phyloP scores from a whole-genome alignment of 2,113 vertebrate genomes.

The Verasper variegatus region DNA sequence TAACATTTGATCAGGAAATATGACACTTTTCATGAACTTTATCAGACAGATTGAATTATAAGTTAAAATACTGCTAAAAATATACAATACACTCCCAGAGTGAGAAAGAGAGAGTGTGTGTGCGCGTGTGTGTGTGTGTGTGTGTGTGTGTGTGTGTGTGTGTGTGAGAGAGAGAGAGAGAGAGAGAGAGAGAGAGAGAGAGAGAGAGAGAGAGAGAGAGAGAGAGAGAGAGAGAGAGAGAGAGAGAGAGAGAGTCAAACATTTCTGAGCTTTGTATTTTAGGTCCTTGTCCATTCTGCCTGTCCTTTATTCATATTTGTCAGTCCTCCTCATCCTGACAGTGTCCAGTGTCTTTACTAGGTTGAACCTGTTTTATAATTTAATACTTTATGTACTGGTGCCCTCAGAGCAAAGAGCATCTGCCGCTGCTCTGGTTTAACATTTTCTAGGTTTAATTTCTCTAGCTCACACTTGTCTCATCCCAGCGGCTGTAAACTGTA shows the following conservation, averaged over 20 bases:
- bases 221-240: too few relatives aligned
- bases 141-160: too few relatives aligned
- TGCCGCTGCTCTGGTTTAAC: conserved; percentile 13
- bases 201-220: too few relatives aligned
- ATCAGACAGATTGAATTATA: background rate
- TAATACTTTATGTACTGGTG: background rate
- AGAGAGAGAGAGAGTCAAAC: background rate
- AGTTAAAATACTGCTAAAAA: background rate
- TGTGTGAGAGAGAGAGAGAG: too few relatives aligned
- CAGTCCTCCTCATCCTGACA: background rate
- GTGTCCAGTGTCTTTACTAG: background rate
- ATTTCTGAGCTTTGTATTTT: background rate
- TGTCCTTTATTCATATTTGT: background rate
- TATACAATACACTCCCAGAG: background rate
- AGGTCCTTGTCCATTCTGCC: background rate
- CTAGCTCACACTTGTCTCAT: conserved; percentile 8
- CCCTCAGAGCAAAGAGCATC: conserved; percentile 16
- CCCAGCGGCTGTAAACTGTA: conserved; percentile 15
- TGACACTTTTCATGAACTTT: background rate
- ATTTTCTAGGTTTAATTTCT: background rate
- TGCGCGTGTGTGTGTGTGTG: too few relatives aligned
- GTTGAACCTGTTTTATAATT: conserved; percentile 9
- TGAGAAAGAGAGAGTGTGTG: too few relatives aligned
- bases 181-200: too few relatives aligned
- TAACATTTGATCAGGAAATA: background rate